Evolutionary conservation across 1,140 invertebrate genomes (phyloP), one percentile per base, ranked within the genome.

Genomic region (Agrilus planipennis): DNA sequence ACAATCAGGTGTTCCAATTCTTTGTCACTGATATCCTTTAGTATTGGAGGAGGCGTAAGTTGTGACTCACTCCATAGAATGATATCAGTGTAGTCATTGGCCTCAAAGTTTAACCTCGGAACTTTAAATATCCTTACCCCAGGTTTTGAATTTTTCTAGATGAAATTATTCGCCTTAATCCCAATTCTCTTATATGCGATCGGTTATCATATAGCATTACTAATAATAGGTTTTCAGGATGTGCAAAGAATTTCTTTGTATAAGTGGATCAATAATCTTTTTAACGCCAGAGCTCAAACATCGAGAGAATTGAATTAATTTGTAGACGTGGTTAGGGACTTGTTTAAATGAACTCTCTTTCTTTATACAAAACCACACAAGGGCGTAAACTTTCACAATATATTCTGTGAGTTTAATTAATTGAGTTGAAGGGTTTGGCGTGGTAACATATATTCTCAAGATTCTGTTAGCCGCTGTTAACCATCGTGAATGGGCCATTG

Each of bases 191-290:
- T 25, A 58, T 51, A 39, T 55, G 44, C 30, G 28, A 15, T 39
- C 42, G 23, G 2, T 49, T 35, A 41, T 62, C 60, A 21, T 25
- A 15, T 20, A 59, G 20, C 54, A 61, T 60, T 20, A 48, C 41
- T 22, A 63, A 38, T 36, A 62, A 37, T 28, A 61, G 4, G 42
- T 62, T 63, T 50, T 60, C 59, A 2, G 50, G 40, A 48, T 59
- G 57, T n/a, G 41, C 46, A 23, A 55, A 52, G 25, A 45, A 31
- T 57, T 56, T 31, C 48, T 27, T 42, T 27, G 7, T 27, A 27
- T 9, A 27, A 27, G 12, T 27, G 23, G 7, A 22, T 42, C 34
- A 23, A 49, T 18, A 15, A 49, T 38, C 10, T 29, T 20, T 20
- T 34, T 49, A 31, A 42, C 15, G 35, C 39, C 25, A 1, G 9